phyloP scores from a whole-genome alignment of 1,140 invertebrate species.

The Gonioctena quinquepunctata region DNA sequence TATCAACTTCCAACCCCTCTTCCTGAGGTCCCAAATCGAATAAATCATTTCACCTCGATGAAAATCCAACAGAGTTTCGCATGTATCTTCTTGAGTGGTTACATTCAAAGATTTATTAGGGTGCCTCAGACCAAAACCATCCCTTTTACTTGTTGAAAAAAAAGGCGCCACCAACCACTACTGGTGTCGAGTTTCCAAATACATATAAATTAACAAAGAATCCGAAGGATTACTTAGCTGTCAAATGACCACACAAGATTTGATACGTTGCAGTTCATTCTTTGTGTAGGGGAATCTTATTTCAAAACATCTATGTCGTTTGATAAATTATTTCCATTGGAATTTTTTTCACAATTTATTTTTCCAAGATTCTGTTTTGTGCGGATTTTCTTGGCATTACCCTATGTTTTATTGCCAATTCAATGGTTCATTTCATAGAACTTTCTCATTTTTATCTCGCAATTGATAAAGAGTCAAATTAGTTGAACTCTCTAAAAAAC shows the following conservation, averaged over 20 bases:
- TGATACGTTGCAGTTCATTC: not conserved
- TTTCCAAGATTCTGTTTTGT: no score
- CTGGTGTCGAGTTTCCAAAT: conserved; percentile 21
- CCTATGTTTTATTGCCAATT: no score
- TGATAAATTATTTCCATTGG: no score
- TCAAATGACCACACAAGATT: not conserved
- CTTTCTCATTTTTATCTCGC: not conserved
- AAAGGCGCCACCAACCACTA: conserved; percentile 21
- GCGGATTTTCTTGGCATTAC: no score
- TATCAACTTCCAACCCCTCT: no score
- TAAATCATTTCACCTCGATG: not conserved
- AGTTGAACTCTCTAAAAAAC: not conserved
- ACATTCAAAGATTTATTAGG: not conserved
- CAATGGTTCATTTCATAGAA: conserved; percentile 1
- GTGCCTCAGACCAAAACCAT: not conserved
- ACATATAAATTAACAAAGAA: not conserved
- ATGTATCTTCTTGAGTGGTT: not conserved
- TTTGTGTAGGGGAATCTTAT: no score
- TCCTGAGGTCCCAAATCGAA: not conserved
- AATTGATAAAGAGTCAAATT: not conserved
- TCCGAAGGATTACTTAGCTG: not conserved
- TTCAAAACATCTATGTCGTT: no score
- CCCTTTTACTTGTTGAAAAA: conserved; percentile 14
- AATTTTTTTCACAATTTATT: no score
- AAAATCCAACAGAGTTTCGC: not conserved